These are phyloP conservation scores for Ramazzottius varieornatus DNA, from an alignment of 2,888 invertebrate genomes.

Conservation along the genomic window DNA sequence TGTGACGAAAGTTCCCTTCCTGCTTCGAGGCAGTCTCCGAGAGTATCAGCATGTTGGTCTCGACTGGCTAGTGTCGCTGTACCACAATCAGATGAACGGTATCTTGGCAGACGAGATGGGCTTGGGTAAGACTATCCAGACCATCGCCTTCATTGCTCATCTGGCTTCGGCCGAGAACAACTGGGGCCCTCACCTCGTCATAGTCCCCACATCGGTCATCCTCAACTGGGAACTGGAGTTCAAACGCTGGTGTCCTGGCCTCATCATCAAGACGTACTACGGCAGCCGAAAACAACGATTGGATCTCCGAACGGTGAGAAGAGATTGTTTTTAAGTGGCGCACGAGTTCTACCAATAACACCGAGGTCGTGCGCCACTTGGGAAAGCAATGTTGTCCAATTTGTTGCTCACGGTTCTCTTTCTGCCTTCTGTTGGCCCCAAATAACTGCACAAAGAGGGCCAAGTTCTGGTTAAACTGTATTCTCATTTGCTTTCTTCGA, in stretches of 20 bases:
- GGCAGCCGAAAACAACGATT: slow-evolving; percentile 74
- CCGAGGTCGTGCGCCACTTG: no score
- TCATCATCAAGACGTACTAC: slow-evolving; percentile 94
- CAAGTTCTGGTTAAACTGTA: slow-evolving; percentile 12
- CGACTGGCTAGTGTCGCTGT: slow-evolving; percentile 89
- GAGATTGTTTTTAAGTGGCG: no score
- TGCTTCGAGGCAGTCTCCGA: slow-evolving; percentile 60
- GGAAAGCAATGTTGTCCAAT: not conserved
- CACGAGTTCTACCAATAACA: no score
- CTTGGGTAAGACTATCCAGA: slow-evolving; percentile 85
- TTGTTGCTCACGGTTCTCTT: slow-evolving; percentile 1
- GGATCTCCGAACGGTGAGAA: slow-evolving; percentile 24
- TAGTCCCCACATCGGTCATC: slow-evolving; percentile 97
- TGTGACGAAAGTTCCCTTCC: slow-evolving; percentile 68
- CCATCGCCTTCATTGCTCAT: slow-evolving; percentile 73
- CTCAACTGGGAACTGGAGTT: slow-evolving; percentile 99
- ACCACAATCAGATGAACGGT: slow-evolving; percentile 73
- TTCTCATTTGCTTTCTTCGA: slow-evolving; percentile 10
- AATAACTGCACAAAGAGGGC: not conserved
- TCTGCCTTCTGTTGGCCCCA: slow-evolving; percentile 4
- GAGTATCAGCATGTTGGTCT: slow-evolving; percentile 93
- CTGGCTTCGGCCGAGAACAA: slow-evolving; percentile 65
- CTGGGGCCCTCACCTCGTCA: slow-evolving; percentile 96
- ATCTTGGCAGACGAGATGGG: slow-evolving; percentile 94
- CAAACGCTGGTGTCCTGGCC: slow-evolving; percentile 98